Conservation (phyloP, 2,888 invertebrate genomes). For the Eristalinus aeneus region DNA sequence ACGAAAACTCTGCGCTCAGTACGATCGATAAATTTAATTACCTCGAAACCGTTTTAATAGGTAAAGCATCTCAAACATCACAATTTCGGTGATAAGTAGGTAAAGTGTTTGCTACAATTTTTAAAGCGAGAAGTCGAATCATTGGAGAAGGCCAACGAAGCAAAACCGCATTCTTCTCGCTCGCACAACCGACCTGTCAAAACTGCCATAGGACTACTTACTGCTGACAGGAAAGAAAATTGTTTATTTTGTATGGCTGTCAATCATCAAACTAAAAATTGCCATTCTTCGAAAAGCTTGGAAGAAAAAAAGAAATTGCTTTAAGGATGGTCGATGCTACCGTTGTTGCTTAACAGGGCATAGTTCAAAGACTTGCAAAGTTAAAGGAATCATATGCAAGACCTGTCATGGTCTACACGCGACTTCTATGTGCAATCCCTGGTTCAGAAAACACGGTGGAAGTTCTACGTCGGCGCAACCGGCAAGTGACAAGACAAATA, state of each 20-base stretch:
- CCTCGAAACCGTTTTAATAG: not conserved
- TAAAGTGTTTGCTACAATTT: not conserved
- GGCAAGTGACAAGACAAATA: not conserved
- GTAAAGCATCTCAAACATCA: conserved; percentile 4
- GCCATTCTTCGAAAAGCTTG: not conserved
- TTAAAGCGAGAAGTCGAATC: conserved; percentile 12
- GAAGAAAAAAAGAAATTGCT: conserved; percentile 1
- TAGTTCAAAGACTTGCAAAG: not conserved
- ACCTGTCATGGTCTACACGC: conserved; percentile 1
- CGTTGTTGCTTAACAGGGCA: conserved; percentile 11
- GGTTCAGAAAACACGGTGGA: too few species aligned
- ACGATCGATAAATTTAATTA: not conserved
- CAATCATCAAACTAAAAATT: conserved; percentile 10
- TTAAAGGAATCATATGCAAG: conserved; percentile 4
- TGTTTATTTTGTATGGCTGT: conserved; percentile 3
- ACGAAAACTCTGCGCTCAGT: not conserved
- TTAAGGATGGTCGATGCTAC: not conserved
- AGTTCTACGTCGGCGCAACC: not conserved
- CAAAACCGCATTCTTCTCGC: not conserved
- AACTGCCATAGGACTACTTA: not conserved
- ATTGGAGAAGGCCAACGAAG: conserved; percentile 8
- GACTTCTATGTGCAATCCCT: conserved; percentile 8
- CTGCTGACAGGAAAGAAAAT: not conserved
- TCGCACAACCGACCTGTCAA: not conserved
- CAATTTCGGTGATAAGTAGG: too few species aligned